Evolutionary conservation across 2,113 vertebrate species (phyloP).

Genomic region (Hemiprocne comata): DNA sequence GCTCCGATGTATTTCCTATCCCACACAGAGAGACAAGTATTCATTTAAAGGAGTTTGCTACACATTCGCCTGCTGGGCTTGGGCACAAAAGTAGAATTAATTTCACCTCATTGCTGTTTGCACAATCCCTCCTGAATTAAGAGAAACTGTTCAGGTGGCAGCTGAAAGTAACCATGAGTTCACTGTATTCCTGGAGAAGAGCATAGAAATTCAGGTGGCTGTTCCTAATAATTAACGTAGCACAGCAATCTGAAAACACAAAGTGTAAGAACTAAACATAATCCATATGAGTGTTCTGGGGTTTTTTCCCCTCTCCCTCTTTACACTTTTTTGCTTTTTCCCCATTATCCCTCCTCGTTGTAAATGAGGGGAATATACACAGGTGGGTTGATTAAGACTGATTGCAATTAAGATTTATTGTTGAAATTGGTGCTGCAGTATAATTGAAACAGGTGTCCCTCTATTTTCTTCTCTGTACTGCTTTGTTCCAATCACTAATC

Average conservation of each 20-base stretch:
- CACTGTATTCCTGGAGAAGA: not conserved
- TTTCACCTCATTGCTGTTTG: not conserved
- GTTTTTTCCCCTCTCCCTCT: not conserved
- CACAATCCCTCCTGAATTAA: not conserved
- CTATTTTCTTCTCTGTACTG: slow-evolving; percentile 7
- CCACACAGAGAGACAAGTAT: not conserved
- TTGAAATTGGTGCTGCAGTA: slow-evolving; percentile 5
- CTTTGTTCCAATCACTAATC: slow-evolving; percentile 35
- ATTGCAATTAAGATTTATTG: slow-evolving; percentile 65
- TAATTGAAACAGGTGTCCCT: slow-evolving; percentile 63
- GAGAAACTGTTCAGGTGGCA: not conserved
- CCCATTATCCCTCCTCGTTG: not conserved
- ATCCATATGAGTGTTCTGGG: not conserved
- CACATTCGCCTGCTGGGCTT: not conserved
- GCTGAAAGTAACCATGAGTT: not conserved
- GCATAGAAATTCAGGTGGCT: not conserved
- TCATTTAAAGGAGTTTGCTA: not conserved
- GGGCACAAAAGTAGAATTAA: not conserved
- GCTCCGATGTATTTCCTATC: not conserved
- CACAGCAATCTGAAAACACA: not conserved
- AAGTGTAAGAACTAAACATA: not conserved
- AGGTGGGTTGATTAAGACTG: slow-evolving; percentile 62
- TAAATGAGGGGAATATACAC: slow-evolving; percentile 2
- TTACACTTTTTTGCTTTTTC: not conserved
- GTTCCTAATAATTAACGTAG: not conserved